Evolutionary conservation across 2,888 invertebrate species (phyloP).

Genomic region (Julus scanicus): DNA sequence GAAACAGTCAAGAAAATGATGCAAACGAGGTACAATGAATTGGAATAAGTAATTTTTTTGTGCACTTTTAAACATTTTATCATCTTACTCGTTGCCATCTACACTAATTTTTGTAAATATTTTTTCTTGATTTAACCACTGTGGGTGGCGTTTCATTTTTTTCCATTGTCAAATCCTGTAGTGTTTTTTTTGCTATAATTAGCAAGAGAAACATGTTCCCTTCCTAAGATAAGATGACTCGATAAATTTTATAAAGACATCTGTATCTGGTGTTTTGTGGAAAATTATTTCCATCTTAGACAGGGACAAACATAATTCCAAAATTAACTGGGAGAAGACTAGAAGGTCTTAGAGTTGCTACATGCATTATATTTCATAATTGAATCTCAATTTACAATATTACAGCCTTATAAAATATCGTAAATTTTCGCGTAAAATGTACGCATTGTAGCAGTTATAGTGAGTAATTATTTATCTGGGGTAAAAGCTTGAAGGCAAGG

Average conservation of each 20-base stretch:
- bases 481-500: too few relatives aligned
- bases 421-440: too few relatives aligned
- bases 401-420: too few relatives aligned
- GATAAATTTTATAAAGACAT: not conserved
- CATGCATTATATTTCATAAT: too few relatives aligned
- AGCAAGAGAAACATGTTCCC: not conserved
- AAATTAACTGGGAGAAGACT: too few relatives aligned
- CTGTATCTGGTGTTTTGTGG: too few relatives aligned
- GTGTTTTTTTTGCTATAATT: not conserved
- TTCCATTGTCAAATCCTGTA: not conserved
- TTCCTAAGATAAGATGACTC: not conserved
- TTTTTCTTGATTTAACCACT: not conserved
- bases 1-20: constrained; percentile 90
- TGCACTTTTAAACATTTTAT: not conserved
- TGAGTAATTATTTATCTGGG: too few relatives aligned
- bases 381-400: too few relatives aligned
- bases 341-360: too few relatives aligned
- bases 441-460: too few relatives aligned
- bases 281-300: too few relatives aligned
- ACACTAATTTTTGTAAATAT: not conserved
- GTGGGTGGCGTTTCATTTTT: not conserved
- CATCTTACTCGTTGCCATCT: not conserved
- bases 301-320: too few relatives aligned
- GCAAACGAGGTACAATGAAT: constrained; percentile 86
- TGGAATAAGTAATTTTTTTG: constrained; percentile 65